phyloP scores from a whole-genome alignment of 2,888 invertebrate species.

The Holacanthella duospinosa region DNA sequence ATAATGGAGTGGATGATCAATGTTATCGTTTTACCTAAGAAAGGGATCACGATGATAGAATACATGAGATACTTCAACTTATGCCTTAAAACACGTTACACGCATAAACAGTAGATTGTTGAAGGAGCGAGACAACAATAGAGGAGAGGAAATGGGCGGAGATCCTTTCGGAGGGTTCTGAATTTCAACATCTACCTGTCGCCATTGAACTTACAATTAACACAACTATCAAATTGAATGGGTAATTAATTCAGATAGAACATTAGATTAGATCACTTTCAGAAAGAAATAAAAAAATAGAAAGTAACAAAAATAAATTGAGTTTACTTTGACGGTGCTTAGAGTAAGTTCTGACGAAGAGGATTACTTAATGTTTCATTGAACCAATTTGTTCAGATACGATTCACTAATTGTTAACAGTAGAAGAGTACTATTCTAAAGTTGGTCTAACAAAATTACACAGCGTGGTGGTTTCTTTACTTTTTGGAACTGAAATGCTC shows the following conservation, averaged over 20 bases:
- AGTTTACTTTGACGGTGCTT: not conserved
- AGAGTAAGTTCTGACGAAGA: not conserved
- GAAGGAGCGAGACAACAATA: no score
- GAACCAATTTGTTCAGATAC: no score
- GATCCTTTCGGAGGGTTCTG: not conserved
- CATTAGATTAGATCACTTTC: not conserved
- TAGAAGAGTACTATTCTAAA: no score
- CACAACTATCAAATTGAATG: not conserved
- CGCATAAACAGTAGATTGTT: no score
- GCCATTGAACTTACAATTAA: not conserved
- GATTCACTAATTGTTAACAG: no score
- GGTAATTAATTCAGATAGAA: not conserved
- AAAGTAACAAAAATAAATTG: not conserved
- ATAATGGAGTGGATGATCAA: not conserved
- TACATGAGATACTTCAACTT: no score
- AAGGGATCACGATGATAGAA: not conserved
- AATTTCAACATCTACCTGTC: not conserved
- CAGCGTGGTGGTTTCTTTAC: no score
- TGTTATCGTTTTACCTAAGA: not conserved
- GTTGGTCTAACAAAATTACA: no score
- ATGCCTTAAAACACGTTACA: no score
- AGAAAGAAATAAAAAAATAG: not conserved
- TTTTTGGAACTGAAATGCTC: no score
- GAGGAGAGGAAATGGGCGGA: constrained; percentile 3
- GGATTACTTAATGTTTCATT: not conserved